Conservation (phyloP, 2,888 invertebrate species). For the Xanthostigma xanthostigma region DNA sequence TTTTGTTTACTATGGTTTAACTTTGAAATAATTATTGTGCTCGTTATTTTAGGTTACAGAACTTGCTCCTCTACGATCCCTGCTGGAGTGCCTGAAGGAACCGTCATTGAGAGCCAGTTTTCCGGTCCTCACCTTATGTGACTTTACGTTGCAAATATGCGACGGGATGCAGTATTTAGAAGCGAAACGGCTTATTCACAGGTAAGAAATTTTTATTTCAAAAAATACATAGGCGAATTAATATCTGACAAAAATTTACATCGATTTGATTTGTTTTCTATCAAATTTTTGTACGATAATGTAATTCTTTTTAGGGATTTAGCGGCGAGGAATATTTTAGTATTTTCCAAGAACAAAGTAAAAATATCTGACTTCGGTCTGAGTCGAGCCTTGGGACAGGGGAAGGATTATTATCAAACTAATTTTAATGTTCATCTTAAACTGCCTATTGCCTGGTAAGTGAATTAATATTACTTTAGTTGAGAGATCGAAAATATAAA, state of each 20-base stretch:
- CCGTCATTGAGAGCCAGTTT: constrained; percentile 81
- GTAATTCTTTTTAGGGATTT: constrained; percentile 59
- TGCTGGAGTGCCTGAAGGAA: constrained; percentile 91
- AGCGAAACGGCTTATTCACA: constrained; percentile 88
- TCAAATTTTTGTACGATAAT: neutral
- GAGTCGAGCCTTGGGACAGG: constrained; percentile 87
- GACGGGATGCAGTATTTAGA: constrained; percentile 98
- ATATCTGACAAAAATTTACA: neutral
- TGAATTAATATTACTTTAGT: constrained; percentile 3
- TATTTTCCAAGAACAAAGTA: constrained; percentile 89
- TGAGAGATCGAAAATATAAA: neutral
- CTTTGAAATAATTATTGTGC: neutral
- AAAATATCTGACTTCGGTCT: constrained; percentile 98
- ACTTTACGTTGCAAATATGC: constrained; percentile 90
- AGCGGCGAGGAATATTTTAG: constrained; percentile 93
- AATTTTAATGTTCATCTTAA: constrained; percentile 96
- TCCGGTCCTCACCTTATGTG: constrained; percentile 81
- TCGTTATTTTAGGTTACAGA: constrained; percentile 61
- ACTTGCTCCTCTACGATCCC: constrained; percentile 83
- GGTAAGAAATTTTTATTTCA: constrained; percentile 29
- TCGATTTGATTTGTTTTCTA: neutral
- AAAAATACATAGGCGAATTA: neutral
- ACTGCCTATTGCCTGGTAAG: constrained; percentile 91
- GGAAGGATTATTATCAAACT: constrained; percentile 97
- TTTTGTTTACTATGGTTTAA: neutral